phyloP scores from a whole-genome alignment of 2,888 invertebrate species.

The Pristionchus mayeri region DNA sequence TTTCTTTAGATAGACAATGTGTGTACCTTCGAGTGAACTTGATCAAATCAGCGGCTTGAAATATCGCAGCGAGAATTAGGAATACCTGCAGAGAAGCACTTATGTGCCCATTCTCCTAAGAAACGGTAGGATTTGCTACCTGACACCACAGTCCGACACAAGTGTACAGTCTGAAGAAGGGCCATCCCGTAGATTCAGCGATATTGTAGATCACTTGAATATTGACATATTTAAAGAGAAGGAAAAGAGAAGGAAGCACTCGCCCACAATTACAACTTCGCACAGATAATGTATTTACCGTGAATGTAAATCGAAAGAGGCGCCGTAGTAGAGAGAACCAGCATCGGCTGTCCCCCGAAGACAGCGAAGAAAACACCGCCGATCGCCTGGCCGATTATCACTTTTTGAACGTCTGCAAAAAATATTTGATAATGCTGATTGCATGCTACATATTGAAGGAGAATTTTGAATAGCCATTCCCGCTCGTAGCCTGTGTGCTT shows the following conservation, averaged over 20 bases:
- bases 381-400: slow-evolving; percentile 70
- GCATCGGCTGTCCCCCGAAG: slow-evolving; percentile 69
- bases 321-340: slow-evolving; percentile 70
- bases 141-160: slow-evolving; percentile 65
- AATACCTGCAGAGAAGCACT: slow-evolving; percentile 50
- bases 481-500: no score
- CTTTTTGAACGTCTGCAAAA: slow-evolving; percentile 69
- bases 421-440: neutral
- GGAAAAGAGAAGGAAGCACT: slow-evolving; percentile 46
- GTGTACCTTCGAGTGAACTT: slow-evolving; percentile 64
- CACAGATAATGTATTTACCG: slow-evolving; percentile 53
- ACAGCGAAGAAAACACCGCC: slow-evolving; percentile 70
- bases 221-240: no score
- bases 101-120: neutral
- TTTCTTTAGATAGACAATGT: neutral
- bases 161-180: slow-evolving; percentile 68
- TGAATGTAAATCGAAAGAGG: slow-evolving; percentile 71
- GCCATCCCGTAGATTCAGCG: slow-evolving; percentile 56
- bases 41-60: slow-evolving; percentile 66
- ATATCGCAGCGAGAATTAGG: slow-evolving; percentile 62
- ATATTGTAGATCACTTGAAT: slow-evolving; percentile 69
- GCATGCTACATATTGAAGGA: neutral
- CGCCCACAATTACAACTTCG: no score
- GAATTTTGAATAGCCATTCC: neutral
- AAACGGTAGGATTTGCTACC: no score